Base-by-base conservation (phyloP, 2,797 vertebrate genomes). In the Hipposideros larvatus region DNA sequence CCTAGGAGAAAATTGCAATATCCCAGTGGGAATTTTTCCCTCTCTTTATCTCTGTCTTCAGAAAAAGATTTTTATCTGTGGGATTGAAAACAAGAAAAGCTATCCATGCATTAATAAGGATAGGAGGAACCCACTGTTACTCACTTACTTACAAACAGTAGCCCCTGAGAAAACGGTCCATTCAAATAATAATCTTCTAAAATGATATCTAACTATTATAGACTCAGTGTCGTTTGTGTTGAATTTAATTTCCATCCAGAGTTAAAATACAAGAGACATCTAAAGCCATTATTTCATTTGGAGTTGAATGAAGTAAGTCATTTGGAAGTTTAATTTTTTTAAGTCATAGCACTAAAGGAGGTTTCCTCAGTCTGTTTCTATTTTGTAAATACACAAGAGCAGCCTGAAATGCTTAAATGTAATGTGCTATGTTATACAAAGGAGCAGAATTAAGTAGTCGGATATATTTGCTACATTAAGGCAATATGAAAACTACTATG, bases 251-350 rank as follows among this genome's bases (percentile, higher is more conserved):
- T 97, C 85, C 96, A 96, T 97, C 94, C 96, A 97, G 90, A 97
- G 97, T 96, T 98, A 97, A 98, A 94, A 94, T 96, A 91, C 31
- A 80, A 75, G 87, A 95, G 79, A 90, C 96, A 87, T 87, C 28
- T n/a, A 95, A 97, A 93, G 93, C 90, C 91, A 96, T 98, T 97
- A 97, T 96, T 98, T 96, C 95, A 97, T 98, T 93, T 97, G 91
- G 87, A 91, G 55, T 94, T 95, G 94, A 97, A 96, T 80, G 82
- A 97, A 97, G 77, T 95, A 88, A 96, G 90, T 96, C 95, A 96
- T 96, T 95, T 96, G 91, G 86, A 97, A 97, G 90, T 91, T 97
- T 91, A 94, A 95, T 97, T 97, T 97, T 97, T 96, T 59, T 57
- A 97, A 97, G 91, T 97, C 95, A 79, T 37, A 94, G 87, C 80